phyloP scores from a whole-genome alignment of 2,888 invertebrate genomes.

The Marasmarcha lunaedactyla region DNA sequence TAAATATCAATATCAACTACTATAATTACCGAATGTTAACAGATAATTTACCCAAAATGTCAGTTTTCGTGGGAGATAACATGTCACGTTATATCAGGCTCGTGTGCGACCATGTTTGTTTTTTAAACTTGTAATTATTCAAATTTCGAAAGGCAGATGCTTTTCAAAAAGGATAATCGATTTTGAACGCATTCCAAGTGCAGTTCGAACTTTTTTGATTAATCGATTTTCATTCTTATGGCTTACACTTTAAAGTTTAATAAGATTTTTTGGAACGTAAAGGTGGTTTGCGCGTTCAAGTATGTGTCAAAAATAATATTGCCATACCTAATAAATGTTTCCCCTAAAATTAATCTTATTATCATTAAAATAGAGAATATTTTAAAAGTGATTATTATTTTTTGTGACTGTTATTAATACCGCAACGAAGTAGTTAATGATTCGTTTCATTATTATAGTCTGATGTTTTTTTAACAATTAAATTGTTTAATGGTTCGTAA shows the following conservation, averaged over 20 bases:
- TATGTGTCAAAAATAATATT: background rate
- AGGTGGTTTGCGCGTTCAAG: too few relatives aligned
- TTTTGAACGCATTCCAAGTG: constrained; percentile 21
- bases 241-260: too few relatives aligned
- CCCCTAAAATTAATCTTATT: background rate
- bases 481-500: constrained; percentile 31
- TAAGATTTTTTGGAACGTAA: too few relatives aligned
- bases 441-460: constrained; percentile 29
- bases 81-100: constrained; percentile 28
- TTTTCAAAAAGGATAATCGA: constrained; percentile 41
- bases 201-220: background rate
- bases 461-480: constrained; percentile 26
- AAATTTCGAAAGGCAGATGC: constrained; percentile 63
- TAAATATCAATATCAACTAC: constrained; percentile 5
- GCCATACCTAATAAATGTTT: background rate
- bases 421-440: constrained; percentile 31
- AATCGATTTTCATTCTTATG: too few relatives aligned
- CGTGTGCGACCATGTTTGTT: constrained; percentile 27
- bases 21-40: constrained; percentile 39
- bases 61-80: constrained; percentile 37
- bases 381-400: background rate
- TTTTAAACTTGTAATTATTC: constrained; percentile 55
- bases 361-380: background rate
- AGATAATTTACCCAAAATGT: constrained; percentile 45
- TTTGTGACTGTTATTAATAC: constrained; percentile 13